These are phyloP conservation scores for Serinus canaria DNA, from an alignment of 2,113 vertebrate species.

Conservation along the genomic window DNA sequence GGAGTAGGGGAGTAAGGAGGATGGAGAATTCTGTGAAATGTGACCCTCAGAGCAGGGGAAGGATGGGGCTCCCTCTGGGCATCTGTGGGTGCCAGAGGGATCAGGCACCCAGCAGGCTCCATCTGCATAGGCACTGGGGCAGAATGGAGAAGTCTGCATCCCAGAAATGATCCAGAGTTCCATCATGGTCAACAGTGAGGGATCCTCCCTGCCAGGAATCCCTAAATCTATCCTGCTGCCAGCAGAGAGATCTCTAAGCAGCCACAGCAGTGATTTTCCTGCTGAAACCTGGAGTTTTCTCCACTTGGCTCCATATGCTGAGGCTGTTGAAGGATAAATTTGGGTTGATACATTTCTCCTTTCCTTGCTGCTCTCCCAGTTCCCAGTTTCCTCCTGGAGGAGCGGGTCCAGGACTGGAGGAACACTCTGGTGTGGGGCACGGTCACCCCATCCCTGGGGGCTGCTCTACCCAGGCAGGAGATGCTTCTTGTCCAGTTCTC, in stretches of 20 bases:
- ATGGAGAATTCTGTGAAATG: not conserved
- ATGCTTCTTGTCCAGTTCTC: not conserved
- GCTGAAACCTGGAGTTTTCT: not conserved
- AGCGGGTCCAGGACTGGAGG: accelerated
- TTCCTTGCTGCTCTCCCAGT: not conserved
- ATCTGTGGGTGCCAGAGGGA: accelerated
- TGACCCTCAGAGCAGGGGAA: not conserved
- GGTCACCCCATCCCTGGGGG: not conserved
- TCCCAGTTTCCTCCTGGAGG: not conserved
- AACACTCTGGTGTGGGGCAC: not conserved
- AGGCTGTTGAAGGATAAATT: not conserved
- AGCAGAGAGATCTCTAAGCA: not conserved
- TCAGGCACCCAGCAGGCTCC: not conserved
- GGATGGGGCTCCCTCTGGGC: not conserved
- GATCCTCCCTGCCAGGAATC: not conserved
- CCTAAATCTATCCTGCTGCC: not conserved
- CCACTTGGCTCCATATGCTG: not conserved
- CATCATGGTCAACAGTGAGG: not conserved
- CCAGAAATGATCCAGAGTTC: not conserved
- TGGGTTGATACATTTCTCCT: not conserved
- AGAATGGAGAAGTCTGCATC: not conserved
- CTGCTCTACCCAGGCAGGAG: not conserved
- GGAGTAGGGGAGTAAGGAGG: not conserved
- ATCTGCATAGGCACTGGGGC: not conserved
- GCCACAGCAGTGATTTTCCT: not conserved